phyloP scores from a whole-genome alignment of 2,797 vertebrate genomes.

The Sebastolobus altivelis region DNA sequence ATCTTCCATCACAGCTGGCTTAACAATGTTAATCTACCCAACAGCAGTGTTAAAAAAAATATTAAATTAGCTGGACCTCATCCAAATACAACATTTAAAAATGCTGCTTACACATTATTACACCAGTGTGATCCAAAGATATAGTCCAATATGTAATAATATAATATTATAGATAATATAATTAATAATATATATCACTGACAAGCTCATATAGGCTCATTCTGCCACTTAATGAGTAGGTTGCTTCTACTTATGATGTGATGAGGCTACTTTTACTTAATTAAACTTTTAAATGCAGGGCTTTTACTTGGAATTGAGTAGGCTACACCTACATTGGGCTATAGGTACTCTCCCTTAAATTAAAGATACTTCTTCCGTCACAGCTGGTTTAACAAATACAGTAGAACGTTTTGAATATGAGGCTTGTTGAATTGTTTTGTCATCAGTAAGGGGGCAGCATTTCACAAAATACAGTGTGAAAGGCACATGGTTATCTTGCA shows the following conservation, averaged over 20 bases:
- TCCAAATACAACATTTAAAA: too few species aligned
- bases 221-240: too few species aligned
- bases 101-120: neutral
- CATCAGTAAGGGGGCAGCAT: neutral
- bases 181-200: neutral
- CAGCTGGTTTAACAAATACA: neutral
- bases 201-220: neutral
- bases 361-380: neutral
- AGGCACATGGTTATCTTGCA: neutral
- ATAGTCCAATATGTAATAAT: too few species aligned
- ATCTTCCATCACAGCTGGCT: too few species aligned
- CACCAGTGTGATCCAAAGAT: neutral
- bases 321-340: neutral
- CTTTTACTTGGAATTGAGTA: neutral
- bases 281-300: neutral
- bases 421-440: neutral
- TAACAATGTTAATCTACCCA: too few species aligned
- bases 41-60: too few species aligned
- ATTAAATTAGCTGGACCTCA: too few species aligned
- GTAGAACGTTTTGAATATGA: neutral
- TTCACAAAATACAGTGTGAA: neutral
- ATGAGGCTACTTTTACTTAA: neutral
- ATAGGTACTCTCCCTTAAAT: neutral
- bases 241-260: neutral
- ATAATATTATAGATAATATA: neutral